Percentiles rank a stretch among this genome's conserved stretches.
Evolutionary conservation across 2,888 invertebrate species (phyloP).

Genomic region (Eremobia ochroleuca): DNA sequence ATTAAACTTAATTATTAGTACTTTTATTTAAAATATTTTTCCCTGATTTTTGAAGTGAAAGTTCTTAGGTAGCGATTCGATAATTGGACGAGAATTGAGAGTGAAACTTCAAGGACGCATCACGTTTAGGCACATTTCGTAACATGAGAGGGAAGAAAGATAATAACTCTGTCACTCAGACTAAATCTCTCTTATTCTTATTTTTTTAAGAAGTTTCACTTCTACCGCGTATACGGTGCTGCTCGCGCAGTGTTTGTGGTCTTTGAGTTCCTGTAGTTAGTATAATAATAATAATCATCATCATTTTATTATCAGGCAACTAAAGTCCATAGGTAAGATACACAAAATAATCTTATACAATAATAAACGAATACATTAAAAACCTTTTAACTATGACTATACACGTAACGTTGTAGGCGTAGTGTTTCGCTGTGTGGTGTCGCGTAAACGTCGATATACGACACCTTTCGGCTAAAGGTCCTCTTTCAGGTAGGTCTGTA

Average conservation of each 20-base stretch:
- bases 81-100: background rate
- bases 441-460: too few relatives aligned
- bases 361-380: too few relatives aligned
- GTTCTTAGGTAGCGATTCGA: background rate
- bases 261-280: background rate
- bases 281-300: too few relatives aligned
- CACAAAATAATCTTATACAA: too few relatives aligned
- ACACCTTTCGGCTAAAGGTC: too few relatives aligned
- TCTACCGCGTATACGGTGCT: background rate
- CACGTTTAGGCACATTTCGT: background rate
- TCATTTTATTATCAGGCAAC: too few relatives aligned
- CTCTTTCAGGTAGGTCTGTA: too few relatives aligned
- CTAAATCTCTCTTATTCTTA: background rate
- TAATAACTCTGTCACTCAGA: background rate
- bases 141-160: background rate
- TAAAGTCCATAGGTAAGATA: too few relatives aligned
- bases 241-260: background rate
- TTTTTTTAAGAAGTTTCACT: background rate
- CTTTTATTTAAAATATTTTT: background rate
- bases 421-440: too few relatives aligned
- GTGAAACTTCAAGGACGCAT: background rate
- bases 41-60: background rate
- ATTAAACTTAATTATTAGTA: background rate
- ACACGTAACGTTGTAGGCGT: too few relatives aligned
- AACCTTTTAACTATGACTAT: too few relatives aligned